Percentiles rank a stretch among this genome's conserved stretches.
These are phyloP conservation scores for Falco naumanni DNA, from an alignment of 2,797 vertebrate species.

Conservation along the genomic window DNA sequence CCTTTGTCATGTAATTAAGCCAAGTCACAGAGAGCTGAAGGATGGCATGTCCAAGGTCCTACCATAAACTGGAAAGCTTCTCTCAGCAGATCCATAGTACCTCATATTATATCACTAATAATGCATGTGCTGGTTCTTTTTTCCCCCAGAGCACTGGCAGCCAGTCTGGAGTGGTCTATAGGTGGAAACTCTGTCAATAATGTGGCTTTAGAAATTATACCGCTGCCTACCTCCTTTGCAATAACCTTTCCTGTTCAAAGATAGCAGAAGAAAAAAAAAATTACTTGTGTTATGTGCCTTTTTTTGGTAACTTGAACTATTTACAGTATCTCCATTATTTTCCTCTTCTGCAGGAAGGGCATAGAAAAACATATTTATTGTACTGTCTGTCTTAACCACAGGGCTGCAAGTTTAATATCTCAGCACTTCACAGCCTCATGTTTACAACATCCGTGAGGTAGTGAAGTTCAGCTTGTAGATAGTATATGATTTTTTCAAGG, in stretches of 20 bases:
- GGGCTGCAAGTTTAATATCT: conserved; percentile 22
- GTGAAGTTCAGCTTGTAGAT: neutral
- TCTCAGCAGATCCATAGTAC: neutral
- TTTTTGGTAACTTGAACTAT: neutral
- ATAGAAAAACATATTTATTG: neutral
- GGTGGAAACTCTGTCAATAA: neutral
- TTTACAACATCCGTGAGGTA: neutral
- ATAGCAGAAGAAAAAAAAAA: neutral
- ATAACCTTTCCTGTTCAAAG: conserved; percentile 1
- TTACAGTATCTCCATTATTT: neutral
- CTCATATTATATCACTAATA: neutral
- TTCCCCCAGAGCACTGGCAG: neutral
- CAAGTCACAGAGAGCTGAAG: neutral
- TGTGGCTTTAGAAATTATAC: neutral
- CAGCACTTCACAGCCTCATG: neutral
- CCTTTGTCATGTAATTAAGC: neutral
- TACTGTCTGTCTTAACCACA: neutral
- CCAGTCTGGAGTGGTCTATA: neutral
- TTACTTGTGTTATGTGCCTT: neutral
- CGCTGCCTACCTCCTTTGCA: neutral
- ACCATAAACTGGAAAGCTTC: neutral
- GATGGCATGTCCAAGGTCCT: neutral
- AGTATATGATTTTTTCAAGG: neutral
- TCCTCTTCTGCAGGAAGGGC: neutral
- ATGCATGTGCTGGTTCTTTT: neutral